Evolutionary conservation across 1,140 invertebrate species (phyloP).

Genomic region (Calliphora vicina): DNA sequence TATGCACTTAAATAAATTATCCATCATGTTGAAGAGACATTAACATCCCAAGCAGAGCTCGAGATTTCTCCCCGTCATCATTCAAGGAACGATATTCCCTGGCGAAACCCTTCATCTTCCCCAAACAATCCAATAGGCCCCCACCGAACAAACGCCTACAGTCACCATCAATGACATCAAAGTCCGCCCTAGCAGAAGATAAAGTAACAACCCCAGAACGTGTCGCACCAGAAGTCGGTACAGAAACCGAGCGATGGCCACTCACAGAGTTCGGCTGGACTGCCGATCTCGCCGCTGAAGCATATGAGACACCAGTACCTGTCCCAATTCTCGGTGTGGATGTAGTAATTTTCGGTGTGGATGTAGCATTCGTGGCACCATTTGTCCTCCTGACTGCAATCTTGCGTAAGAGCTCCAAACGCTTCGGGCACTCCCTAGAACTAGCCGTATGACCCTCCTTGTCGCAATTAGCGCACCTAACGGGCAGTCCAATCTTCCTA

Average conservation of each 20-base stretch:
- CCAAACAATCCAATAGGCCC: not conserved
- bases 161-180: not conserved
- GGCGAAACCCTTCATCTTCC: not conserved
- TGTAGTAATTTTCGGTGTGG: no score
- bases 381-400: not conserved
- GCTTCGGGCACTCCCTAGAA: not conserved
- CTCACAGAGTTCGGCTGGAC: not conserved
- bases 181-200: no score
- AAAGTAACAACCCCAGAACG: not conserved
- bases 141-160: not conserved
- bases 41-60: not conserved
- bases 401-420: not conserved
- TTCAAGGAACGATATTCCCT: not conserved
- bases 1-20: not conserved
- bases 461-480: not conserved
- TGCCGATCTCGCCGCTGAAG: not conserved
- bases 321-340: no score
- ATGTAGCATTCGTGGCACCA: not conserved
- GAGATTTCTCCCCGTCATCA: not conserved
- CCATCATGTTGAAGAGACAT: not conserved
- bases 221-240: not conserved
- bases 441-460: not conserved
- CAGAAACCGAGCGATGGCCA: not conserved
- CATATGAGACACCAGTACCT: not conserved
- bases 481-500: not conserved